Percentiles rank a stretch among this genome's conserved stretches.
phyloP scores from a whole-genome alignment of 2,797 vertebrate species.

The Coreius guichenoti region DNA sequence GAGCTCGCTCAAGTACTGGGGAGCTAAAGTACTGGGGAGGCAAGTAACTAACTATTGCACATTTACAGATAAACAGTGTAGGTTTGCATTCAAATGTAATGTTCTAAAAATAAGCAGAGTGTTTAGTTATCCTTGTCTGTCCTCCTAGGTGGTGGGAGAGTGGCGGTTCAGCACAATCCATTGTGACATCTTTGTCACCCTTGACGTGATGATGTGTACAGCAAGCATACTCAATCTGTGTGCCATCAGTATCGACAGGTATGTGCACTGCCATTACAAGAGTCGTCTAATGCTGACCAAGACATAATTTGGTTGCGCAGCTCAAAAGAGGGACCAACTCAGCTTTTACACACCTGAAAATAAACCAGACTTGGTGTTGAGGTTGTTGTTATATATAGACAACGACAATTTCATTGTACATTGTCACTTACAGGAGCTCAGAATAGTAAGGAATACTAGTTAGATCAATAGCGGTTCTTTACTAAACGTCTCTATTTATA shows the following conservation, averaged over 20 bases:
- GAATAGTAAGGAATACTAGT: conserved; percentile 20
- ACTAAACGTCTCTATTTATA: background rate
- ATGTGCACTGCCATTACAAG: conserved; percentile 63
- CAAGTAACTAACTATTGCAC: no score
- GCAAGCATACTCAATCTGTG: conserved; percentile 99
- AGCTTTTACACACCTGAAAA: conserved; percentile 2
- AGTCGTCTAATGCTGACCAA: background rate
- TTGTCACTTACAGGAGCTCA: conserved; percentile 11
- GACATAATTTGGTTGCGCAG: conserved; percentile 1
- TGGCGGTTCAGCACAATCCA: conserved; percentile 97
- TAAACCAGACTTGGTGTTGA: background rate
- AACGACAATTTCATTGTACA: background rate
- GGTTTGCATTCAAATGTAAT: background rate
- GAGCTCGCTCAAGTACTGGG: no score
- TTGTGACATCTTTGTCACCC: conserved; percentile 98
- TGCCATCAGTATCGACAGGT: conserved; percentile 99
- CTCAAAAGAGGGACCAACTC: background rate
- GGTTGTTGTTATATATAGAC: conserved; percentile 5
- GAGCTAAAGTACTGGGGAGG: no score
- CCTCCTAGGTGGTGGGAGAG: conserved; percentile 92
- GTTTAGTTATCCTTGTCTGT: conserved; percentile 52
- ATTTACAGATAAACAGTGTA: no score
- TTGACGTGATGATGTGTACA: conserved; percentile 99
- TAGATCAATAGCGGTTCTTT: conserved; percentile 4
- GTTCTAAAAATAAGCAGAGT: conserved; percentile 23